A percentile compares a stretch with the other conserved stretches of the same genome.
Conservation (phyloP, 1,140 invertebrate genomes). For the Ceratina calcarata region DNA sequence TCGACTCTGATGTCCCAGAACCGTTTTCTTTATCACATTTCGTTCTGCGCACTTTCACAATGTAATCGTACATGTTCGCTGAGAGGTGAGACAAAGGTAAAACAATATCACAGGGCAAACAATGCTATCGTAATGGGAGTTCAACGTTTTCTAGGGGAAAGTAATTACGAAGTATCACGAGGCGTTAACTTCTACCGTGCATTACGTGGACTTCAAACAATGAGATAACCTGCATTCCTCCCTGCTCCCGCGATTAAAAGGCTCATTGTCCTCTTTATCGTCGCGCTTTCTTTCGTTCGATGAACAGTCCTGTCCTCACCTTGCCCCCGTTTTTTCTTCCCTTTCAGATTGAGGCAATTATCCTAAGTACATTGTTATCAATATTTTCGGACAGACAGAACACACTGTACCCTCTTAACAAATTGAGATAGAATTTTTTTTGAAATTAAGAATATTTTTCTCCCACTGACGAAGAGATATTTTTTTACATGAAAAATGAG, state of each 20-base stretch:
- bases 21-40: too few relatives aligned
- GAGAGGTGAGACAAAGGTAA: not conserved
- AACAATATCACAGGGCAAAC: not conserved
- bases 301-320: not conserved
- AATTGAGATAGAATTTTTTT: too few relatives aligned
- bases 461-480: too few relatives aligned
- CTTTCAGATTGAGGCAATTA: not conserved
- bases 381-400: too few relatives aligned
- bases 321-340: not conserved
- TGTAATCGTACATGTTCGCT: not conserved
- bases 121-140: constrained; percentile 7
- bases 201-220: constrained; percentile 3
- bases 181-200: not conserved
- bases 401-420: too few relatives aligned
- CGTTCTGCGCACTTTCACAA: not conserved
- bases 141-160: constrained; percentile 16
- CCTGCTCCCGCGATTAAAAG: not conserved
- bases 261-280: not conserved
- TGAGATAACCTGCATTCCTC: constrained; percentile 12
- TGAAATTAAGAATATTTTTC: too few relatives aligned
- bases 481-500: too few relatives aligned
- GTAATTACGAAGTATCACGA: constrained; percentile 17
- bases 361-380: not conserved
- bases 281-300: not conserved
- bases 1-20: too few relatives aligned